Evolutionary conservation across 2,888 invertebrate species (phyloP), one percentile per base, ranked within the genome.

Genomic region (Synanthedon formicaeformis): DNA sequence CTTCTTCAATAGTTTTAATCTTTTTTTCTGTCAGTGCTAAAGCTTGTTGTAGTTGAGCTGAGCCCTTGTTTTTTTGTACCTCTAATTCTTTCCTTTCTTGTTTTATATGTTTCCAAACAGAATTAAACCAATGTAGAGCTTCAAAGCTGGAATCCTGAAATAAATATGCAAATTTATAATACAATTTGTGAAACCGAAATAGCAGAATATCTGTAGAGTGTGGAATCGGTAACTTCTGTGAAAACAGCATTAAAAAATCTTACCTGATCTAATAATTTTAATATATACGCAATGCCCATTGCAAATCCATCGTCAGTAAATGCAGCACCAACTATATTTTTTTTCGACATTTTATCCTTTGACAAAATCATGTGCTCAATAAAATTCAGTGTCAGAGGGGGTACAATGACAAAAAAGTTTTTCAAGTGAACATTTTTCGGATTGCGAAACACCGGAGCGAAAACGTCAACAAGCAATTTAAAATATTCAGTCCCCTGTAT

Each of bases 221-320:
- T 45, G 23, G 5, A 5, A 23, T 23, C 4, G 1, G 5, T 5
- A 23, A 5, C 23, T 23, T 23, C 27, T 34, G 34, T 34, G 34
- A 45, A 13, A 13, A n/a, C 13, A 45, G 2, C 13, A 12, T 13
- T 45, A 13, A 45, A 45, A 45, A 45, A 4, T 45, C 78, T 74
- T 63, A 90, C 90, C 81, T 98, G 97, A 74, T 96, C 93, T 50
- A 99, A 81, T 56, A 99, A 88, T 71, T 95, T 96, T 56, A 98
- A 89, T 62, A 99, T 94, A 69, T 97, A 99, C 0, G 98, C 97
- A 14, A 90, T 84, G 72, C 98, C 99, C 91, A 99, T 95, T 4
- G 97, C 95, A 85, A 99, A 99, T 12, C 99, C 99, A 80, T 99
- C 99, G 78, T 99, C 99, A 11, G 98, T 97, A 73, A 99, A 97